These are phyloP conservation scores for Zaprionus kolodkinae DNA, from an alignment of 1,140 invertebrate species.

Conservation along the genomic window DNA sequence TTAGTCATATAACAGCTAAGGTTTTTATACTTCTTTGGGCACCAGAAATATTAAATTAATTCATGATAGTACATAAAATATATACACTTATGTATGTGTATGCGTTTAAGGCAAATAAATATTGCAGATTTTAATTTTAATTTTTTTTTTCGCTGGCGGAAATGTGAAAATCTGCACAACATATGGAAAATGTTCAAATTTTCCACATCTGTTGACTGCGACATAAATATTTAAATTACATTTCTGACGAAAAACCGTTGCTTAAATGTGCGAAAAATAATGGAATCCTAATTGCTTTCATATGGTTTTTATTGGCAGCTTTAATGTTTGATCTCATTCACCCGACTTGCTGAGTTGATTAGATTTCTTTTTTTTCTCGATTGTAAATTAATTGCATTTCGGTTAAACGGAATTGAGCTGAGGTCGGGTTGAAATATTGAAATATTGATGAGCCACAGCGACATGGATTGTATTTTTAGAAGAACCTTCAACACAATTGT, in stretches of 20 bases:
- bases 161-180: background rate
- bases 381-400: slow-evolving; percentile 43
- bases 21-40: no score
- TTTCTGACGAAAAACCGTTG: slow-evolving; percentile 35
- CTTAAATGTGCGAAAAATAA: slow-evolving; percentile 28
- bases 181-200: background rate
- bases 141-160: background rate
- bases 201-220: slow-evolving; percentile 5
- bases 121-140: background rate
- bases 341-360: slow-evolving; percentile 3
- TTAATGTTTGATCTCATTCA: background rate
- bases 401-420: background rate
- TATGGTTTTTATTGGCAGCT: background rate
- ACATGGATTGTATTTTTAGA: slow-evolving; percentile 31
- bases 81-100: background rate
- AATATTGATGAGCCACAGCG: background rate
- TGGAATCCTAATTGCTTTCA: slow-evolving; percentile 46
- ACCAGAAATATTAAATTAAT: no score
- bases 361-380: slow-evolving; percentile 36
- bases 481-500: slow-evolving; percentile 15
- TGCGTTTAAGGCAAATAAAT: background rate
- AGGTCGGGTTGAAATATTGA: background rate
- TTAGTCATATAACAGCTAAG: no score
- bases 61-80: no score
- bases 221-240: slow-evolving; percentile 62